A percentile compares a stretch with the other conserved stretches of the same genome.
Evolutionary conservation across 1,140 invertebrate genomes (phyloP).

Genomic region (Liolophura sinensis): DNA sequence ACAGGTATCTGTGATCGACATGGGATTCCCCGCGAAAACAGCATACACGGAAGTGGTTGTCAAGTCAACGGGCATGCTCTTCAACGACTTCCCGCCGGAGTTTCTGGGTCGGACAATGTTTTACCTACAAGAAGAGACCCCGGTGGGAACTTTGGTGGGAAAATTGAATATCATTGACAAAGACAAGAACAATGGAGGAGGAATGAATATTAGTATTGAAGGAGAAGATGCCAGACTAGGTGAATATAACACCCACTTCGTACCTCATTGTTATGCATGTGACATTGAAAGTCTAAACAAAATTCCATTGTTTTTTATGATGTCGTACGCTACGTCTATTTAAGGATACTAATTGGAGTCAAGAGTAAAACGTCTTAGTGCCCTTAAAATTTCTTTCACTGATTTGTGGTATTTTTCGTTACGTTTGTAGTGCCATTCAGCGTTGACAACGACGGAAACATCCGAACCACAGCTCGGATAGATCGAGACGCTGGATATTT

Average conservation of each 20-base stretch:
- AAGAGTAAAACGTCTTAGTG: too few species aligned
- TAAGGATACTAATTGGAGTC: too few species aligned
- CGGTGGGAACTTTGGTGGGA: constrained; percentile 14
- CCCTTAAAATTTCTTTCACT: too few species aligned
- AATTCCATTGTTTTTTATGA: too few species aligned
- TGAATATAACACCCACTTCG: too few species aligned
- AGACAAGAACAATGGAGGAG: constrained; percentile 8
- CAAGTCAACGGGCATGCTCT: constrained; percentile 7
- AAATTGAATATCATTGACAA: constrained; percentile 7
- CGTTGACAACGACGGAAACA: constrained; percentile 8
- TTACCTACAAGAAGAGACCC: constrained; percentile 12
- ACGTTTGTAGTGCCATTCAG: constrained; percentile 12
- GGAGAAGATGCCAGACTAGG: constrained; percentile 3
- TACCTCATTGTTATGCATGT: too few species aligned
- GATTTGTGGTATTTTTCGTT: neutral
- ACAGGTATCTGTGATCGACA: constrained; percentile 11
- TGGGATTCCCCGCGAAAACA: constrained; percentile 13
- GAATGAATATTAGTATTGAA: constrained; percentile 3
- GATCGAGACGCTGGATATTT: constrained; percentile 11
- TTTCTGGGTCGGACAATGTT: constrained; percentile 11
- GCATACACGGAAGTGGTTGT: constrained; percentile 10
- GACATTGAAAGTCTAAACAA: too few species aligned
- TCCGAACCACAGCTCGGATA: constrained; percentile 8
- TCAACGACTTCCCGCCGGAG: constrained; percentile 9
- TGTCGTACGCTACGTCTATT: too few species aligned